Evolutionary conservation across 2,113 vertebrate genomes (phyloP).

Genomic region (Alligator sinensis): DNA sequence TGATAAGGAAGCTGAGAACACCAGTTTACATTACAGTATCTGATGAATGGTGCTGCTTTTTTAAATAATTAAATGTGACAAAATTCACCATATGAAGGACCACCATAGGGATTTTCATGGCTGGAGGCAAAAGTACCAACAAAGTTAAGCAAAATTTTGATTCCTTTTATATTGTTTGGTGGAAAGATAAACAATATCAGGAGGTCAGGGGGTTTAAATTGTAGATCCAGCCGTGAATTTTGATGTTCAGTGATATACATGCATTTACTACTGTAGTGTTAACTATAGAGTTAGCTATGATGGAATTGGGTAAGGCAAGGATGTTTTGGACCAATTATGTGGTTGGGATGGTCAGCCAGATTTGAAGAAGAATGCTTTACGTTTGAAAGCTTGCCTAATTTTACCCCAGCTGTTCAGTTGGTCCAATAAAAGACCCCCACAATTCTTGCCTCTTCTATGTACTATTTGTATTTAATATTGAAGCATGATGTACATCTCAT

Average conservation of each 20-base stretch:
- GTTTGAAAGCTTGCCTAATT: no score
- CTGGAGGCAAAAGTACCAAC: neutral
- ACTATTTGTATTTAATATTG: neutral
- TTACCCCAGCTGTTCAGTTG: no score
- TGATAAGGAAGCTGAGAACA: neutral
- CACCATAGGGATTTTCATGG: neutral
- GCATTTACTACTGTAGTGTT: no score
- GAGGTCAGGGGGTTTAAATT: neutral
- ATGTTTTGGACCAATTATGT: no score
- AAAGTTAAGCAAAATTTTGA: rapidly evolving
- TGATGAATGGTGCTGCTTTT: rapidly evolving
- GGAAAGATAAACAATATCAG: neutral
- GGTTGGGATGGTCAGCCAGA: no score
- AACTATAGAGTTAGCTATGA: no score
- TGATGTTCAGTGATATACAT: no score
- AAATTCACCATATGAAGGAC: neutral
- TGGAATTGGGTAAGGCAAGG: no score
- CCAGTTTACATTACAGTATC: neutral
- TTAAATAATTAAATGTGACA: neutral
- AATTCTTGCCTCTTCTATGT: no score
- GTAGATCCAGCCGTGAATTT: neutral
- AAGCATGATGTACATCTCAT: rapidly evolving
- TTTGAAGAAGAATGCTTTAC: no score
- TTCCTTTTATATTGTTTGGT: neutral
- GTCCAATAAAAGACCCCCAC: no score